Base-by-base conservation (phyloP, 2,113 vertebrate genomes). In the Platichthys flesus region DNA sequence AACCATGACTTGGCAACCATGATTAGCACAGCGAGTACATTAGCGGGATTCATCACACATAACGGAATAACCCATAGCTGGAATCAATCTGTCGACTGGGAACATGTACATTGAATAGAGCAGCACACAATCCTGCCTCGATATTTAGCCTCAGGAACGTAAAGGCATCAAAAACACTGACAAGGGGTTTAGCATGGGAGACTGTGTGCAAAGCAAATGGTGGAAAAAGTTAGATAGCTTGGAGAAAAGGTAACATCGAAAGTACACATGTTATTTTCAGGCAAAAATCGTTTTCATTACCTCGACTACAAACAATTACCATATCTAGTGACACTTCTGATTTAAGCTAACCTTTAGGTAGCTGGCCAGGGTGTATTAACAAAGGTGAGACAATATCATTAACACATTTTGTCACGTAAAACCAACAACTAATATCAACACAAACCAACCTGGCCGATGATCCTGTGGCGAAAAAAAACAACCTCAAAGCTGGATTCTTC, bases 1-100 rank as follows among this genome's bases (percentile, higher is more conserved):
- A 89, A 88, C 86, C 89, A 87, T 93, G 90, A 93, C 90, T 92
- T 85, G 85, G 90, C 91, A 92, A 51, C 85, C 90, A 68, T 61
- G 74, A 81, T 81, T 83, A 85, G 85, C 88, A 65, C 65, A 71
- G 55, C 31, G 54, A 80, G 71, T 14, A 63, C 35, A 55, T 23
- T 5, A 23, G 35, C 71, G 2, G 10, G n/a, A 67, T 26, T 76
- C 40, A 45, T 35, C 24, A 76, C 24, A 64, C 47, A 76, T 24
- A 45, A 26, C 21, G 21, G 13, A 26, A n/a, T 15, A 21, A 42
- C 42, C 31, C 31, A 31, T 31, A 7, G 6, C 31, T 31, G 31
- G 31, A 31, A 31, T 31, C 16, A 26, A 55, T 49, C 45, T 63
- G 12, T 28, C 18, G 2, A 64, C 14, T 66, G 12, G 49, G 12